phyloP scores from a whole-genome alignment of 1,140 invertebrate species.

The Drosophila nasuta region DNA sequence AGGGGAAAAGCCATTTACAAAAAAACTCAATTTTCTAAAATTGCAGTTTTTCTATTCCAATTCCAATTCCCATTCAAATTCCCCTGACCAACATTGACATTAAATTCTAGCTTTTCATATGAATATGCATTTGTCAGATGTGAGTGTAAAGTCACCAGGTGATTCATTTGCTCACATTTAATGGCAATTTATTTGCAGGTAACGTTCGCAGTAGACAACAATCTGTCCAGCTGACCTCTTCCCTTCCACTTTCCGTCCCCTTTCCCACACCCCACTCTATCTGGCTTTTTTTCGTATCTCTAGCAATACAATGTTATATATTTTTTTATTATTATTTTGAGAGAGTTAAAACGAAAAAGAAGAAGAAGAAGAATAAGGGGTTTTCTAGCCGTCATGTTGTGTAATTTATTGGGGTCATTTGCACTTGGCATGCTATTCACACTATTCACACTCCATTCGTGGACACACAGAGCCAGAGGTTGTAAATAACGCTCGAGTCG shows the following conservation, averaged over 20 bases:
- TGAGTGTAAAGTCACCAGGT: constrained; percentile 11
- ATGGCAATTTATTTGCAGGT: constrained; percentile 13
- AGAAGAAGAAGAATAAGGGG: neutral
- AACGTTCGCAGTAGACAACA: neutral
- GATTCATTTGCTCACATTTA: constrained; percentile 33
- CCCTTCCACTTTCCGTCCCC: neutral
- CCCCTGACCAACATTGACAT: neutral
- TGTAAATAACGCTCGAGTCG: constrained; percentile 62
- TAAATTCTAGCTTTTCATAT: neutral
- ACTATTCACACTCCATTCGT: constrained; percentile 25
- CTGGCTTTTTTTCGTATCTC: constrained; percentile 13
- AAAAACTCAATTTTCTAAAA: too few relatives aligned
- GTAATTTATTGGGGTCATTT: constrained; percentile 75
- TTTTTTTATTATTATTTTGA: constrained; percentile 1
- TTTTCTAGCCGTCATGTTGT: constrained; percentile 37
- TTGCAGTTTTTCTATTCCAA: too few relatives aligned
- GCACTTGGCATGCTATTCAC: constrained; percentile 48
- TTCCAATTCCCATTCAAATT: too few relatives aligned
- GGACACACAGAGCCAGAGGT: constrained; percentile 16
- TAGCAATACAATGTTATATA: constrained; percentile 12
- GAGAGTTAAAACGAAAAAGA: neutral
- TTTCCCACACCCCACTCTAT: neutral
- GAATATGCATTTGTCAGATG: neutral
- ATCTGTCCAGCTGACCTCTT: constrained; percentile 1
- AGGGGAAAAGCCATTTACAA: too few relatives aligned